A percentile compares a stretch with the other conserved stretches of the same genome.
phyloP scores from a whole-genome alignment of 2,888 invertebrate species.

The Perizoma flavofasciatum region DNA sequence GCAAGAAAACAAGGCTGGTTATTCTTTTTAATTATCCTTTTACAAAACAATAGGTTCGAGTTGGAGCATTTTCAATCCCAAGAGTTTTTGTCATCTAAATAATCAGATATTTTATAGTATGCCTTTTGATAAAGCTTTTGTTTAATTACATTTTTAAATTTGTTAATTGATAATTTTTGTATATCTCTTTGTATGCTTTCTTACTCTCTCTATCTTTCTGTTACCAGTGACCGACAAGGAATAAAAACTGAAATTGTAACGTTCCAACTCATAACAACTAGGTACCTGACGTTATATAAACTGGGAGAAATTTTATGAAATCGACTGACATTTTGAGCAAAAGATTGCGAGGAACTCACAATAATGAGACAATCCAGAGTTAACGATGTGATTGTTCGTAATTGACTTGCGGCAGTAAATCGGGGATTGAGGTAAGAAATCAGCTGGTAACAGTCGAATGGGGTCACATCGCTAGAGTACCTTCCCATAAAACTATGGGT shows the following conservation, averaged over 20 bases:
- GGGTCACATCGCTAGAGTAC: slow-evolving; percentile 6
- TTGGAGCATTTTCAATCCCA: too few species aligned
- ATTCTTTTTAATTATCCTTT: too few species aligned
- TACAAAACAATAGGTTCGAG: too few species aligned
- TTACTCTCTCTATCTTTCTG: neutral
- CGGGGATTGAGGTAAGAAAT: slow-evolving; percentile 10
- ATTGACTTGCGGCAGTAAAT: slow-evolving; percentile 16
- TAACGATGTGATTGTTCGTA: slow-evolving; percentile 14
- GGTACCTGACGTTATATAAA: slow-evolving; percentile 3
- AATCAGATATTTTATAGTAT: too few species aligned
- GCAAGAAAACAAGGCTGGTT: too few species aligned
- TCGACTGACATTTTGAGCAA: slow-evolving; percentile 12
- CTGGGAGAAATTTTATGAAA: slow-evolving; percentile 14
- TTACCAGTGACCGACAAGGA: neutral
- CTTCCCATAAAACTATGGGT: too few species aligned
- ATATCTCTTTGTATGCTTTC: too few species aligned
- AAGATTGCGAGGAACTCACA: slow-evolving; percentile 15
- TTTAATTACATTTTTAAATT: too few species aligned
- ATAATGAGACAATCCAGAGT: slow-evolving; percentile 18
- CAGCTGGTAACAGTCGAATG: neutral
- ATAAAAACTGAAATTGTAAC: slow-evolving; percentile 6
- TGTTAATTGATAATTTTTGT: too few species aligned
- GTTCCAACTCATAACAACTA: slow-evolving; percentile 7
- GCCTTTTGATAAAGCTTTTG: too few species aligned
- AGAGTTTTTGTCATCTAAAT: too few species aligned